Evolutionary conservation across 1,140 invertebrate genomes (phyloP), one percentile per base, ranked within the genome.

Genomic region (Pogonus chalceus): DNA sequence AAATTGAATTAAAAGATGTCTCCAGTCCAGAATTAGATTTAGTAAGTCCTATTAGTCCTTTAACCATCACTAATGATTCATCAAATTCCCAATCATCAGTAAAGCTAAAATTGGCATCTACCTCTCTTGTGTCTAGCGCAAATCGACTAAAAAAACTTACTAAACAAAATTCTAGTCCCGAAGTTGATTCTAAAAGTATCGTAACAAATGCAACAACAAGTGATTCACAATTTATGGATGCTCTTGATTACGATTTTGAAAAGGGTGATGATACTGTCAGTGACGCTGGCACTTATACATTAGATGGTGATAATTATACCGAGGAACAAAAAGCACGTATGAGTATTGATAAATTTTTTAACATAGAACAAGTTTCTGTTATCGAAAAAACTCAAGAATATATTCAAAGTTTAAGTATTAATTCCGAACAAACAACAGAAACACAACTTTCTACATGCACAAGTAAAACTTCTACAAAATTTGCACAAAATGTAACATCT

Each of bases 261-360:
- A 73, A 65, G 59, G 80, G 78, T 21, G 87, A 85, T 58, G n/a
- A n/a, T n/a, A 83, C 84, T 22, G 76, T 81, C 0, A 90, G 87
- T 68, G 87, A 90, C 66, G 77, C 86, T 3, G 90, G 90, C 23
- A 94, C 90, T 1, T 94, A 93, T 59, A 93, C 90, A 0, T 82
- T 94, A 26, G 85, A 90, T 60, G 85, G 85, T 52, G 86, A 90
- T 59, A 83, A 82, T 66, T 88, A 88, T 59, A 85, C 86, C 0
- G 89, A 90, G 62, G 87, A 89, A 62, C 85, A 90, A 58, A 85
- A 88, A 72, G 89, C 89, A 43, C 76, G 88, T 60, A 86, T 87
- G 77, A 87, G 87, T 62, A 93, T 94, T 59, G 90, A 92, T 61
- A 79, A 80, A 58, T 80, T 82, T 35, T 89, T 89, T 69, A 80